Base-by-base conservation (phyloP, 2,888 invertebrate species). In the Halictus quadricinctus region DNA sequence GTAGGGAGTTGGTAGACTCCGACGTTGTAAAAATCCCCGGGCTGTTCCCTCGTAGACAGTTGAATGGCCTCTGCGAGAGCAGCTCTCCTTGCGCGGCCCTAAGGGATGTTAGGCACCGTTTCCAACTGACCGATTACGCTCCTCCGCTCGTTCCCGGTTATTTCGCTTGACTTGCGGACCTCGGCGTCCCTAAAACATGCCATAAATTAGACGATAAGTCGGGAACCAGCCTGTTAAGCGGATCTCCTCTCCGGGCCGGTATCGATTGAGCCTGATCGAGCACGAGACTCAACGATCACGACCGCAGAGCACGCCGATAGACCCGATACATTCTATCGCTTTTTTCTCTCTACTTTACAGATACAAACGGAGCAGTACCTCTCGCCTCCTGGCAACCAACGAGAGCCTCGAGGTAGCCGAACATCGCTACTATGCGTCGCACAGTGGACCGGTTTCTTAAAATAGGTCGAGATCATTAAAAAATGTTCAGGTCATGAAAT, bases 11-110 rank as follows among this genome's bases (percentile, higher is more conserved):
- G 90, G 88, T 88, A 87, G 90, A 89, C 88, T 83, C 89, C 88
- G 88, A 87, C 91, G 92, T 90, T 92, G 90, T 90, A 91, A 91
- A 92, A 92, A 93, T 91, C 91, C 91, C 91, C 90, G 87, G 90
- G 88, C 89, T 87, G 89, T 87, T 89, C 91, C 88, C 84, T 90
- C 91, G 92, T 92, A 93, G 93, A 93, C 93, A 92, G 93, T 93
- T 93, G 93, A 93, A 93, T 93, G 93, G 92, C 93, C 93, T 92
- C 91, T 90, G 90, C 88, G 87, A 21, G 90, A 88, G 87, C 41
- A 48, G 88, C 86, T 90, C 91, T 89, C 87, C 87, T 83, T 81
- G 86, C 88, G 84, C 84, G 82, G 82, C 88, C 88, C 88, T 90
- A 89, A 92, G 90, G 92, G 90, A 91, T 90, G 89, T 90, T 90